phyloP scores from a whole-genome alignment of 2,113 vertebrate species.

The Leptocoma aspasia region DNA sequence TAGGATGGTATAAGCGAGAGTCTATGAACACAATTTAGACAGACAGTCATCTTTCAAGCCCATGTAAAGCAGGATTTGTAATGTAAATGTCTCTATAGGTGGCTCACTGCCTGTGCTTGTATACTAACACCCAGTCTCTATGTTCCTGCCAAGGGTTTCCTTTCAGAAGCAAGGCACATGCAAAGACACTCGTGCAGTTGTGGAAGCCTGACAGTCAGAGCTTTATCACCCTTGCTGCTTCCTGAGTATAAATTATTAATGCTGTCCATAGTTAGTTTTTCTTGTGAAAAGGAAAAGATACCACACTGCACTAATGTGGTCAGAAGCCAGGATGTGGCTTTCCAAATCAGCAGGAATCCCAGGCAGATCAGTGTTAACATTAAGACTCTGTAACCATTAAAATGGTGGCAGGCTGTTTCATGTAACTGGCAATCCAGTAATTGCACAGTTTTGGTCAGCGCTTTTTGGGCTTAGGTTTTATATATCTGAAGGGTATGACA shows the following conservation, averaged over 20 bases:
- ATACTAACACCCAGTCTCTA: not conserved
- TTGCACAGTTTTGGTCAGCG: not conserved
- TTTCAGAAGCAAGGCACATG: not conserved
- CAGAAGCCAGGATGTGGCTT: not conserved
- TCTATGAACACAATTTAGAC: not conserved
- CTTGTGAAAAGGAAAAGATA: not conserved
- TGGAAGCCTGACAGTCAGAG: not conserved
- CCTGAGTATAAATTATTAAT: not conserved
- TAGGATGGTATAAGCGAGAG: not conserved
- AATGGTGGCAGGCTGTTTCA: not conserved
- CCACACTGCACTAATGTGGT: not conserved
- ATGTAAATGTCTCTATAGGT: not conserved
- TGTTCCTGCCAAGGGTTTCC: not conserved
- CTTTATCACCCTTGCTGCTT: not conserved
- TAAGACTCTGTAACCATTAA: not conserved
- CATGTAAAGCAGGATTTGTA: not conserved
- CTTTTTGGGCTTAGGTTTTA: not conserved
- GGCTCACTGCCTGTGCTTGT: not conserved
- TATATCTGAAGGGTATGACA: not conserved
- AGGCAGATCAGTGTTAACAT: not conserved
- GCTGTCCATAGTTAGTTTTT: not conserved
- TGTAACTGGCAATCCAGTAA: not conserved
- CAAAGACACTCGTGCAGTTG: not conserved
- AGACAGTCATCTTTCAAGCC: rapidly evolving
- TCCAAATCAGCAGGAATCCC: not conserved